Conservation (phyloP, 2,888 invertebrate genomes). For the Agrochola lychnidis region DNA sequence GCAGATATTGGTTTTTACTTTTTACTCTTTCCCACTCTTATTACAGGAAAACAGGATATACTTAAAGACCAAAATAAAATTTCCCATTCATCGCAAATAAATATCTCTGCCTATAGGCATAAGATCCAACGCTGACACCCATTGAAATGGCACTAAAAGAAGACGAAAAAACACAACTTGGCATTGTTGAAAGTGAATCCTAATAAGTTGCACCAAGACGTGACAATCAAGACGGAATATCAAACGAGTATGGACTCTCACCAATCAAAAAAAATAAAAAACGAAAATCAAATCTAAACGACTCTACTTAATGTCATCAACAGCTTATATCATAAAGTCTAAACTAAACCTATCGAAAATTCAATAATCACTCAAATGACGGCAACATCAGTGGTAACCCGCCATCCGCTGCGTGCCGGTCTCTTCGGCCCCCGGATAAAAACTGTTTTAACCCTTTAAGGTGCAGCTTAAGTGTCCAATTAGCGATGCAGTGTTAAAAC, state of each 20-base stretch:
- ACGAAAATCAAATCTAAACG: neutral
- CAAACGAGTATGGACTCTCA: neutral
- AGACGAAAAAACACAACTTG: neutral
- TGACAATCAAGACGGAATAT: neutral
- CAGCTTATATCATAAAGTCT: slow-evolving; percentile 50
- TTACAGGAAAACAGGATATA: too few species aligned
- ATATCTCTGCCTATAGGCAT: too few species aligned
- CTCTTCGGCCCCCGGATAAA: slow-evolving; percentile 82
- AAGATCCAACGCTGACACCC: neutral
- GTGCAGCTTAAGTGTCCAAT: slow-evolving; percentile 88
- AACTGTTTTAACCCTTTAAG: slow-evolving; percentile 83
- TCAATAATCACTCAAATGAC: slow-evolving; percentile 58
- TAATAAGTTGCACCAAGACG: neutral
- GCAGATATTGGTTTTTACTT: too few species aligned
- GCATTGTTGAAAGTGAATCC: neutral
- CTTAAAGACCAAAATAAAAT: too few species aligned
- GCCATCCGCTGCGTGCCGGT: slow-evolving; percentile 76
- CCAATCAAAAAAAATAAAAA: neutral
- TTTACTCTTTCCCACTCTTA: too few species aligned
- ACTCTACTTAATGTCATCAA: slow-evolving; percentile 23
- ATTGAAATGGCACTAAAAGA: neutral
- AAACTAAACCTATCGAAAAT: slow-evolving; percentile 50
- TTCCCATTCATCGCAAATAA: too few species aligned
- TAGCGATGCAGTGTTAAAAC: slow-evolving; percentile 89
- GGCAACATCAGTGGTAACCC: slow-evolving; percentile 70